Evolutionary conservation across 2,797 vertebrate genomes (phyloP), one percentile per base, ranked within the genome.

Genomic region (Setipinna tenuifilis): DNA sequence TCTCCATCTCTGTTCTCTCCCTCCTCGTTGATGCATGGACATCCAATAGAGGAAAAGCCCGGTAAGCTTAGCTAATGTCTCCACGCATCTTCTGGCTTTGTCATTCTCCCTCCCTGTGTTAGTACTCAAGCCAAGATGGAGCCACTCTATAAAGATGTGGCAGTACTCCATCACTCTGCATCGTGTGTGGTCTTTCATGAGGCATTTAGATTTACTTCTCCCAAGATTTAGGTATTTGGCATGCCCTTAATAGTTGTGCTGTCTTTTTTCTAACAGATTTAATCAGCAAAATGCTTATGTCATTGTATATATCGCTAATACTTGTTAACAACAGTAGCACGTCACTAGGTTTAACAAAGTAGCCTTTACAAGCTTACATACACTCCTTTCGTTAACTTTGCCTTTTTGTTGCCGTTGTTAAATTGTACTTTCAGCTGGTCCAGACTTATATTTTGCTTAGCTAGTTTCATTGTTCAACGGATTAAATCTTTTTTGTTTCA

Each of bases 11-110:
- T 88, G 31, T 85, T 82, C 61, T 44, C 68, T 89, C 81, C 86
- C 65, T 89, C 2, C 88, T 80, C 35, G 11, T 44, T 17, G 28
- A 41, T 9, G 16, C 35, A 31, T 35, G 16, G 28, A 11, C 3
- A 10, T 82, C 88, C 92, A 92, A 88, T 94, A 99, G 98, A 97
- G 94, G 96, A 98, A 96, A 96, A 98, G 98, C 96, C 97, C 97
- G 97, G 98, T 99, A 98, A 98, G 98, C 83, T 68, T 17, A 61
- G 17, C n/a, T 35, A 31, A 78, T 58, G 48, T 82, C 23, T 82
- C n/a, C 25, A 82, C 10, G 28, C 81, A 16, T 48, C 48, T 31
- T 82, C 81, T 50, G 46, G 0, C 61, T 65, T 25, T 65, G 61
- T 25, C 23, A 25, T 25, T 23, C 61, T 7, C 23, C n/a, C 61